Evolutionary conservation across 2,797 vertebrate species (phyloP).

Genomic region (Acanthopagrus latus): DNA sequence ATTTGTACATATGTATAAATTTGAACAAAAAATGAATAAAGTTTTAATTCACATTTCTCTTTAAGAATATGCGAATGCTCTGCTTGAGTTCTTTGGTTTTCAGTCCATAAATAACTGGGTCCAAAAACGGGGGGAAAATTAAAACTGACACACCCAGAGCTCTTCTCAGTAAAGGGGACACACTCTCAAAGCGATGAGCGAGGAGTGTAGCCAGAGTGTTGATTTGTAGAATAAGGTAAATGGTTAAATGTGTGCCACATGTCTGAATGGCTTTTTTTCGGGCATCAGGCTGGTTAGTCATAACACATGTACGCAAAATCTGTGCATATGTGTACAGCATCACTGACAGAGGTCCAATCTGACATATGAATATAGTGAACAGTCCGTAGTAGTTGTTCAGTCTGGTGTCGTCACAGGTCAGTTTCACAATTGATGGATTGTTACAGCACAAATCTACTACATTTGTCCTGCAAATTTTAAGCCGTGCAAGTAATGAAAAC

Average conservation of each 20-base stretch:
- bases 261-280: slow-evolving; percentile 80
- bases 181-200: slow-evolving; percentile 66
- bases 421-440: slow-evolving; percentile 78
- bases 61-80: slow-evolving; percentile 48
- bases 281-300: slow-evolving; percentile 60
- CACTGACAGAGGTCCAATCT: slow-evolving; percentile 69
- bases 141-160: slow-evolving; percentile 71
- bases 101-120: slow-evolving; percentile 85
- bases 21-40: too few relatives aligned
- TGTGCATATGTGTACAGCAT: slow-evolving; percentile 86
- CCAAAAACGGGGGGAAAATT: slow-evolving; percentile 80
- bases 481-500: slow-evolving; percentile 39
- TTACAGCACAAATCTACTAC: slow-evolving; percentile 82
- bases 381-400: slow-evolving; percentile 81
- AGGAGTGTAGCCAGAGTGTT: slow-evolving; percentile 59
- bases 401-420: slow-evolving; percentile 77
- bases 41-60: slow-evolving; percentile 21
- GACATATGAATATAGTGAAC: slow-evolving; percentile 20
- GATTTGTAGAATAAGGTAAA: slow-evolving; percentile 68
- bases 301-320: slow-evolving; percentile 79
- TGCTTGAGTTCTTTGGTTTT: slow-evolving; percentile 79
- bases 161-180: slow-evolving; percentile 69
- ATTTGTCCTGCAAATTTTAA: slow-evolving; percentile 66
- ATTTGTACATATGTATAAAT: too few relatives aligned
- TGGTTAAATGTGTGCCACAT: slow-evolving; percentile 77